Base-by-base conservation (phyloP, 2,797 vertebrate genomes). In the Knipowitschia caucasica region DNA sequence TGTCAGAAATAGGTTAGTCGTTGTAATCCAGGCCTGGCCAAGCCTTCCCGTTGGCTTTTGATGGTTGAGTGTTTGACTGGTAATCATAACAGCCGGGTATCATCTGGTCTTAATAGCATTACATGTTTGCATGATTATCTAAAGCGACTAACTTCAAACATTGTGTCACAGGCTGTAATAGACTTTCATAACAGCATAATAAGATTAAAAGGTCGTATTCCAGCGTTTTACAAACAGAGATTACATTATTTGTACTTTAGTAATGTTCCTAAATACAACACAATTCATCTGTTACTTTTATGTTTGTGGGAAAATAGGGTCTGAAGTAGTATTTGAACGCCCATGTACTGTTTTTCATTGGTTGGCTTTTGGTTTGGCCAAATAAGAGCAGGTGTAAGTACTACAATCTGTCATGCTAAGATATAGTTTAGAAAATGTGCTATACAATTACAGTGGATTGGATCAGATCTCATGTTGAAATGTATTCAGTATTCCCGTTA, bases 41-140 rank as follows among this genome's bases (percentile, higher is more conserved):
- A 50, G 63, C 62, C 25, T 79, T 52, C 64, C 45, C 47, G 34
- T 63, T 44, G 59, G 55, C 56, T 68, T 70, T 45, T 81, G 78
- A 73, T 56, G 76, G 67, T 56, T 59, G 52, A 58, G 66, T 57
- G 42, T 67, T 65, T 50, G 54, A 56, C 36, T 52, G 54, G 62
- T 79, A 73, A 83, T 78, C 72, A 75, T 61, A 42, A 65, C 75
- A 53, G 69, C 57, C 57, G 54, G 61, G 40, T 65, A 63, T 80
- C 71, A 65, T 77, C 73, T 67, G 57, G 45, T 50, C 50, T n/a
- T 85, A 78, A 83, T 75, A 77, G 69, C 69, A 78, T 83, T 78
- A 80, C 42, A 73, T 73, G 77, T 68, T 73, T 68, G 54, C 56
- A 53, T 43, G 67, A 76, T 73, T 67, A 76, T 70, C 52, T 64